A percentile compares a stretch with the other conserved stretches of the same genome.
These are phyloP conservation scores for Leucopsar rothschildi DNA, from an alignment of 2,113 vertebrate genomes.

Conservation along the genomic window DNA sequence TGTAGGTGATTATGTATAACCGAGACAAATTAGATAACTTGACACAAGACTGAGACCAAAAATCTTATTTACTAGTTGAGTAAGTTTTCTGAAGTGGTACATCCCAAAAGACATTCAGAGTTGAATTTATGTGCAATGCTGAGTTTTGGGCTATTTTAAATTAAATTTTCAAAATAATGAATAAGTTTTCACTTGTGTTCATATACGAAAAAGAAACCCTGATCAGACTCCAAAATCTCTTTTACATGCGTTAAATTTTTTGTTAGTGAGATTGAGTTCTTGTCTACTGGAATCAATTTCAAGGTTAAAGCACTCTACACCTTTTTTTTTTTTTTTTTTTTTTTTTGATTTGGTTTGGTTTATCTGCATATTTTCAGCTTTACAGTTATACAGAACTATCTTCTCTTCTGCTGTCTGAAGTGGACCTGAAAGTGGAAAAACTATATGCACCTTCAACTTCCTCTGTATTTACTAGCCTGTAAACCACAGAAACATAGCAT, in stretches of 20 bases:
- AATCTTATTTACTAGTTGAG: neutral
- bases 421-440: neutral
- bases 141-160: neutral
- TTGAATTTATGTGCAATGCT: neutral
- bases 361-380: neutral
- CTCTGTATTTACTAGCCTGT: neutral
- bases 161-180: neutral
- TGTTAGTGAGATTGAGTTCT: neutral
- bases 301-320: neutral
- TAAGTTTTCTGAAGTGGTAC: neutral
- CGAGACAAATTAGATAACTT: neutral
- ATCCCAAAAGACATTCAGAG: neutral
- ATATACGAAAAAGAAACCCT: neutral
- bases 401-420: neutral
- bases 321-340: no score
- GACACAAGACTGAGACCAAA: neutral
- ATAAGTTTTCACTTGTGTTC: neutral
- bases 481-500: neutral
- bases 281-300: neutral
- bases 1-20: neutral
- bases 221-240: neutral
- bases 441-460: rapidly evolving
- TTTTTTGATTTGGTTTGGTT: neutral
- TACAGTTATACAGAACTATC: neutral
- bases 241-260: neutral